phyloP scores from a whole-genome alignment of 2,888 invertebrate species.

The Troides helena region DNA sequence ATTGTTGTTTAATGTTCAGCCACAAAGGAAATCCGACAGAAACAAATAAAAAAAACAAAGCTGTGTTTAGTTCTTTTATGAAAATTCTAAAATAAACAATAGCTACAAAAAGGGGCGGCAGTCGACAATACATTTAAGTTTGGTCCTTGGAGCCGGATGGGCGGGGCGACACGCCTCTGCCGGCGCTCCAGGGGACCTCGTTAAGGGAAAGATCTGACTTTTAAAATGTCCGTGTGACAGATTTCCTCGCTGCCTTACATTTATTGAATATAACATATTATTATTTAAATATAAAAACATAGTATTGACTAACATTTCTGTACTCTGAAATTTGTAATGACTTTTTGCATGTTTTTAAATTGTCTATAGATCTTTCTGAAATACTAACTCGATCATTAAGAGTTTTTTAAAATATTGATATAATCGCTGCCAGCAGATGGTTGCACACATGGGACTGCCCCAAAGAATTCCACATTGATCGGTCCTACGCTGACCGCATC shows the following conservation, averaged over 20 bases:
- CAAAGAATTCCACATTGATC: too few species aligned
- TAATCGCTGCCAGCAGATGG: too few species aligned
- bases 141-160: conserved; percentile 58
- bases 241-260: conserved; percentile 11
- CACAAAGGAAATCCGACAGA: not conserved
- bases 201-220: conserved; percentile 47
- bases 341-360: too few species aligned
- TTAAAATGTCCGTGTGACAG: conserved; percentile 31
- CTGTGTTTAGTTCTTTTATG: conserved; percentile 10
- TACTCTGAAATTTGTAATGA: too few species aligned
- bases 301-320: too few species aligned
- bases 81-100: conserved; percentile 27
- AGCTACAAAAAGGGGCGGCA: conserved; percentile 38
- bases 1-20: not conserved
- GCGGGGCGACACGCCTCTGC: conserved; percentile 59
- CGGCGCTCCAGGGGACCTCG: conserved; percentile 54
- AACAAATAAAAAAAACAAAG: conserved; percentile 15
- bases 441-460: too few species aligned
- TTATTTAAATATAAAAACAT: too few species aligned
- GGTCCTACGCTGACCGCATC: too few species aligned
- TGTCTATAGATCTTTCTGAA: too few species aligned
- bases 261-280: too few species aligned
- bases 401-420: too few species aligned
- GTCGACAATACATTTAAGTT: conserved; percentile 54
- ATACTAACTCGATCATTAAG: too few species aligned